Base-by-base conservation (phyloP, 2,888 invertebrate genomes). In the Hymenopus coronatus region DNA sequence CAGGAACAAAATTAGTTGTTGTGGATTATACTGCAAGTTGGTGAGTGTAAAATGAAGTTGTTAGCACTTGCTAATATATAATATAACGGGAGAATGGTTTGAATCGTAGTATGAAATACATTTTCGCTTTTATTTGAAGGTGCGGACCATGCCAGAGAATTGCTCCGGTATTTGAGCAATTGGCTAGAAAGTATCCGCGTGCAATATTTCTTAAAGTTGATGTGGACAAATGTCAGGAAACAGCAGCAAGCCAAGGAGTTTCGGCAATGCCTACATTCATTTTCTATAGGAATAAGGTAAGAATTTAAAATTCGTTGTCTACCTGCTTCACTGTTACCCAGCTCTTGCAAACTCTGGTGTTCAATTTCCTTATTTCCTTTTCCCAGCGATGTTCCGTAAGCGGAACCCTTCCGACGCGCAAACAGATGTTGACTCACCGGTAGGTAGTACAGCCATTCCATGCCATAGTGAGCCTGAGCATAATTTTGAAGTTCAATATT, bases 241-340 rank as follows among this genome's bases (percentile, higher is more conserved):
- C 97, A 15, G 98, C 99, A 2, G 95, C 96, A 40, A 94, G 95
- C 25, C 97, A 99, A 92, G 98, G 98, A 88, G 97, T 99, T 83
- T 96, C 96, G 89, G 98, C 99, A 0, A 99, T 99, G 99, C 99
- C 99, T 33, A 99, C 99, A 0, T 99, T 99, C 92, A 96, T 98
- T 91, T 98, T 99, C 92, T 99, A 97, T 93, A 96, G 97, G 91
- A 99, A 97, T 93, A 95, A 96, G 92, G 96, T 96, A 40, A 84
- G 33, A 20, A 4, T 70, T 20, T 8, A 54, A 4, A 33, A 33
- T 33, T 33, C 3, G 15, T 84, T 87, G n/a, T 85, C 9, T 4
- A 40, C 4, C 54, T 85, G 28, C 90, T 89, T 88, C 40, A 89
- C 25, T 46, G 8, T 82, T 54, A 89, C 28, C 70, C 82, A 70